Evolutionary conservation across 2,113 vertebrate genomes (phyloP).

Genomic region (Mandrillus leucophaeus): DNA sequence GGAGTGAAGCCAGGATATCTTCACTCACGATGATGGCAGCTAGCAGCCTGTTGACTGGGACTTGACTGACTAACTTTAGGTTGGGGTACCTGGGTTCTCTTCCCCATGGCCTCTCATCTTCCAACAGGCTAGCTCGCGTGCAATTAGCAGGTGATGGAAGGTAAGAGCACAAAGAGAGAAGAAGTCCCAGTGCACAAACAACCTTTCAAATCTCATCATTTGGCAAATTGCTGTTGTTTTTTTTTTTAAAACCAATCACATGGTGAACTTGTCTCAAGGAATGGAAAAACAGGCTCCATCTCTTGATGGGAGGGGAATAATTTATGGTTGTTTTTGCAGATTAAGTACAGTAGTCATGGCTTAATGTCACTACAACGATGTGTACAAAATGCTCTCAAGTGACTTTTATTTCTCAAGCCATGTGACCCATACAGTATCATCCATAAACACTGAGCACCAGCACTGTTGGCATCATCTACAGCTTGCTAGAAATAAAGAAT

Average conservation of each 20-base stretch:
- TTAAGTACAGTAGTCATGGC: neutral
- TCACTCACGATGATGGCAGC: neutral
- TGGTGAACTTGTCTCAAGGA: neutral
- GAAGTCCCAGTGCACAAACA: neutral
- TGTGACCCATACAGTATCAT: neutral
- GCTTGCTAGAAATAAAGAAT: neutral
- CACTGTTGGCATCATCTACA: neutral
- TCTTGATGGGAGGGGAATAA: neutral
- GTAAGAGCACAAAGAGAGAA: neutral
- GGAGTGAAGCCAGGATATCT: neutral
- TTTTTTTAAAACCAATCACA: neutral
- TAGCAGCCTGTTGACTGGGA: neutral
- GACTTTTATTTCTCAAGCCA: constrained; percentile 33
- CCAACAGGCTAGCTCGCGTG: neutral
- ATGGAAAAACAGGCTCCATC: neutral
- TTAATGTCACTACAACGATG: neutral
- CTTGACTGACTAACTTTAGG: neutral
- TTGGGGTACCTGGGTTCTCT: neutral
- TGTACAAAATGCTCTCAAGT: neutral
- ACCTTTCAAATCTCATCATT: neutral
- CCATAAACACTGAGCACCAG: neutral
- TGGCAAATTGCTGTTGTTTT: neutral
- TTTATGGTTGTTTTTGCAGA: neutral
- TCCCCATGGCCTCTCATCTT: neutral
- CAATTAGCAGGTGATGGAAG: neutral